phyloP scores from a whole-genome alignment of 2,797 vertebrate species.

The Hydrophis major region DNA sequence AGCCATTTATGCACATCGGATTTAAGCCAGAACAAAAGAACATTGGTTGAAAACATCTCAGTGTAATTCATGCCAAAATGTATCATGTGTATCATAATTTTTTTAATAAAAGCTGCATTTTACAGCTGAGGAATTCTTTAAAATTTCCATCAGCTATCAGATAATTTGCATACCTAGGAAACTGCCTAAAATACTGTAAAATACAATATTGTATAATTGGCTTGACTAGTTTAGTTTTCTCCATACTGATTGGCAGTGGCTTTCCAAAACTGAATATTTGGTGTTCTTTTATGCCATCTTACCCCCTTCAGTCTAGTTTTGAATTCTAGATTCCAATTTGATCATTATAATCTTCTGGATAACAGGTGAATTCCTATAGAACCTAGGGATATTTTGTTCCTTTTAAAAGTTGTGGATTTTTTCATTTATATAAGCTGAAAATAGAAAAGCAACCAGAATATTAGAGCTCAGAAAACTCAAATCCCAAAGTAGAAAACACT shows the following conservation, averaged over 20 bases:
- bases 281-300: not conserved
- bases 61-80: not conserved
- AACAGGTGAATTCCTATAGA: not conserved
- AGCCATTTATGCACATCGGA: not conserved
- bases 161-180: not conserved
- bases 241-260: not conserved
- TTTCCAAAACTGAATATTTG: not conserved
- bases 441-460: not conserved
- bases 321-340: not conserved
- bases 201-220: not conserved
- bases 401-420: not conserved
- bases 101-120: not conserved
- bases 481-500: slow-evolving; percentile 28
- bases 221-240: not conserved
- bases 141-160: not conserved
- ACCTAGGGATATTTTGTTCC: not conserved
- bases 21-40: not conserved
- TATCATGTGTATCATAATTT: not conserved
- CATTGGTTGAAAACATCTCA: not conserved
- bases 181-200: not conserved
- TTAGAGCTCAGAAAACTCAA: slow-evolving; percentile 41
- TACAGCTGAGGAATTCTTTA: not conserved
- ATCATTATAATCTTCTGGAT: not conserved
- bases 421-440: not conserved
- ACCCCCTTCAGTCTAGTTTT: not conserved